phyloP scores from a whole-genome alignment of 1,140 invertebrate genomes.

The Drosophila hydei region DNA sequence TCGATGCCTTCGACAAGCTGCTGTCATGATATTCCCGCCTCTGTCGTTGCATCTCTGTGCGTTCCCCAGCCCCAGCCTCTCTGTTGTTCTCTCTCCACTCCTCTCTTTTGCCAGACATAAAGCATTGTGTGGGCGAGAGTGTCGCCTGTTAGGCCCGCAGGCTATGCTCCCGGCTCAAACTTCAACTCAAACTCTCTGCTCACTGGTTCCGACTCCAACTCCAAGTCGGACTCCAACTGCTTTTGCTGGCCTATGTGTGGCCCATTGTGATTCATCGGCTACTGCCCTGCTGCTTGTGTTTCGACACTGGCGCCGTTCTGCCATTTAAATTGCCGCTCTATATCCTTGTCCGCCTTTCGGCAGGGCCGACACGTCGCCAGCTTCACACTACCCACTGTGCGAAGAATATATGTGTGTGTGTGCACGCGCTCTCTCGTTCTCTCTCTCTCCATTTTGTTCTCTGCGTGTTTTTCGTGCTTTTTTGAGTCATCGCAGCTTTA shows the following conservation, averaged over 20 bases:
- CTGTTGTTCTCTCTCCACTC: neutral
- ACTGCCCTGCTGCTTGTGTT: constrained; percentile 48
- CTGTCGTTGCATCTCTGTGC: neutral
- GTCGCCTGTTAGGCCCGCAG: constrained; percentile 5
- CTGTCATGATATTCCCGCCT: constrained; percentile 50
- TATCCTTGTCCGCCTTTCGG: constrained; percentile 59
- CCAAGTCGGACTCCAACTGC: constrained; percentile 6
- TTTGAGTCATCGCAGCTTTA: constrained; percentile 71
- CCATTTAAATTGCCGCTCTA: constrained; percentile 72
- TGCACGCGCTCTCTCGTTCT: constrained; percentile 7
- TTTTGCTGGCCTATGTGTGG: neutral
- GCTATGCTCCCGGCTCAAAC: constrained; percentile 4
- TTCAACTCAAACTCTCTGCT: neutral
- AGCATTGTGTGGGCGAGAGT: constrained; percentile 15
- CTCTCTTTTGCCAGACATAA: neutral
- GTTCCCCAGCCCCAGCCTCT: neutral
- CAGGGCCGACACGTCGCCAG: constrained; percentile 59
- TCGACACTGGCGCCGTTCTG: constrained; percentile 68
- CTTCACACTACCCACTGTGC: constrained; percentile 51
- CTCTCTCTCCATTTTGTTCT: constrained; percentile 30
- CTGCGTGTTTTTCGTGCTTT: constrained; percentile 12
- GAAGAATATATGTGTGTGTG: constrained; percentile 19
- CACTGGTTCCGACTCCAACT: constrained; percentile 4
- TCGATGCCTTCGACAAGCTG: constrained; percentile 61
- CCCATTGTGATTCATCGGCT: constrained; percentile 44